Percentiles rank a stretch among this genome's conserved stretches.
phyloP scores from a whole-genome alignment of 2,113 vertebrate genomes.

The Eulemur macaco region DNA sequence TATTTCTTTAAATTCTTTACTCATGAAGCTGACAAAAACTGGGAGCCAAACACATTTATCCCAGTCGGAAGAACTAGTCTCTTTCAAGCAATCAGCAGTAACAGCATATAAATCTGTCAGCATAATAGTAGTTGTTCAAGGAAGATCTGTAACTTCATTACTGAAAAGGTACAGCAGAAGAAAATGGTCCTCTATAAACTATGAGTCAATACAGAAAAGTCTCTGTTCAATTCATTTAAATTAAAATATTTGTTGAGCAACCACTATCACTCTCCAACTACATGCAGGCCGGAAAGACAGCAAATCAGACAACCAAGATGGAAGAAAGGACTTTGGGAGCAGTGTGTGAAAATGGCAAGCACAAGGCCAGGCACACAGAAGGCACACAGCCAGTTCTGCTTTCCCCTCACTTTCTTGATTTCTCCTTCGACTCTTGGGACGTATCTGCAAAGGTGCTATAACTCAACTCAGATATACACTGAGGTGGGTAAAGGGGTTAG shows the following conservation, averaged over 20 bases:
- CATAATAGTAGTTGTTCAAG: background rate
- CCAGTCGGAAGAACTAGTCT: slow-evolving; percentile 10
- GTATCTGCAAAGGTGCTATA: background rate
- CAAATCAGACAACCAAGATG: background rate
- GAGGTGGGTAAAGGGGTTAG: background rate
- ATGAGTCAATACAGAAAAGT: background rate
- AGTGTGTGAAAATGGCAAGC: background rate
- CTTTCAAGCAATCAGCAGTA: slow-evolving; percentile 12
- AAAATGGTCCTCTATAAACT: background rate
- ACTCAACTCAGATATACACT: background rate
- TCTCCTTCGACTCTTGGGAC: background rate
- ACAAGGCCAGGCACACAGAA: background rate
- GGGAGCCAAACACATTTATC: background rate
- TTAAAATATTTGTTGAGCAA: slow-evolving; percentile 15
- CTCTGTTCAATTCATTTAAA: background rate
- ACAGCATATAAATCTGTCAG: background rate
- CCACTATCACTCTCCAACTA: background rate
- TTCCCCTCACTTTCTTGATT: background rate
- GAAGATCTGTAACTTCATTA: slow-evolving; percentile 50
- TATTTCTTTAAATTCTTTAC: slow-evolving; percentile 54
- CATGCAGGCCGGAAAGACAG: background rate
- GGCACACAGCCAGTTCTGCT: background rate
- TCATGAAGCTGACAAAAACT: slow-evolving; percentile 2
- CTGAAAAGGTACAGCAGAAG: background rate
- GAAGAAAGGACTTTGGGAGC: background rate